Evolutionary conservation across 2,888 invertebrate genomes (phyloP), one percentile per base, ranked within the genome.

Genomic region (Drosophila rubida): DNA sequence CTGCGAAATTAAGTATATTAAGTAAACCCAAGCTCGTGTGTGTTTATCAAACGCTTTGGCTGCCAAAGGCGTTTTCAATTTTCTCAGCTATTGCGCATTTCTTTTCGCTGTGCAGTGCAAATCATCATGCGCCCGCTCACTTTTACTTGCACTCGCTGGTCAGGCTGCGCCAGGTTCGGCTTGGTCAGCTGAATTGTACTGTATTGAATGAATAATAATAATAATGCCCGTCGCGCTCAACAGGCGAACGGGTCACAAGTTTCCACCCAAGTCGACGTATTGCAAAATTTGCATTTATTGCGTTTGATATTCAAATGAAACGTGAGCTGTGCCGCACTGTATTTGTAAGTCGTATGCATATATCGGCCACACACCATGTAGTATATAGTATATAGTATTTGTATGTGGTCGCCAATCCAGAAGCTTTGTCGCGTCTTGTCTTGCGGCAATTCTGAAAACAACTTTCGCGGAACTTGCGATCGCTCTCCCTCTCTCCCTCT

Each of bases 401-500:
- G 16, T 53, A 11, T 23, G 14, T 51, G 23, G 35, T 59, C 13
- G 16, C 54, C 54, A 44, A 54, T 39, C 35, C 41, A 48, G 27
- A 32, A 32, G 48, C 39, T 22, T 22, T 48, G 46, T 45, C 57
- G 14, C 30, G 44, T 57, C 30, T 39, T 35, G 50, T 57, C 13
- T 50, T 45, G 48, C 63, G 72, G 53, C 66, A 69, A 78, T 69
- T 81, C 69, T 68, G 63, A 63, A 72, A 84, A 67, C 82, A 74
- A 76, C 68, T 81, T 82, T 81, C 68, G 74, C 67, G 69, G 35
- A 81, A 81, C 85, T 68, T 72, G 62, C 60, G 57, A 71, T 8
- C n/a, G 11, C 5, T n/a, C 5, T 2, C 22, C 4, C 19, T n/a
- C n/a, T 8, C 8, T 5, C n/a, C 4, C 39, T 19, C 53, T n/a